Conservation (phyloP, 2,888 invertebrate species). For the Athripsodes cinereus region DNA sequence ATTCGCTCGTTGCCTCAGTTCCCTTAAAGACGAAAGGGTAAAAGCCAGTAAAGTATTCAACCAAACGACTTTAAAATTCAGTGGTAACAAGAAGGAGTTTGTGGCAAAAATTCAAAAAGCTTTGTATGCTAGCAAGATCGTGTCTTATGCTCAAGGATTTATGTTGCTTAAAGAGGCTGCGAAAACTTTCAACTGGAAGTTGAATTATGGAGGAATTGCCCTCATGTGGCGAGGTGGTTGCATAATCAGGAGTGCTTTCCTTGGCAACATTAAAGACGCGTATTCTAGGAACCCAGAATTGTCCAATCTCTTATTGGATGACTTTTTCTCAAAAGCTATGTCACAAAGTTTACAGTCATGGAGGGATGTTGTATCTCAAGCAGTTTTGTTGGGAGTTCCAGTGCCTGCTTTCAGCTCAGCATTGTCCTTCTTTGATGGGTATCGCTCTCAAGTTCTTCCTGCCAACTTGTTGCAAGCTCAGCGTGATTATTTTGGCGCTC, state of each 20-base stretch:
- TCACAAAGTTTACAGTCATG: constrained; percentile 75
- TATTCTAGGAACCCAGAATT: constrained; percentile 85
- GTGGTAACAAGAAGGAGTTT: constrained; percentile 47
- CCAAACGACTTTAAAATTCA: constrained; percentile 40
- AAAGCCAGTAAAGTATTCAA: constrained; percentile 76
- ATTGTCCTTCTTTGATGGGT: constrained; percentile 96
- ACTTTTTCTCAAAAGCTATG: constrained; percentile 87
- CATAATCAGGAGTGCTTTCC: constrained; percentile 78
- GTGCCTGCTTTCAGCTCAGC: constrained; percentile 91
- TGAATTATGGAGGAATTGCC: constrained; percentile 97
- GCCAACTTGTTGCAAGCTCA: constrained; percentile 97
- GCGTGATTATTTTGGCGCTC: constrained; percentile 97
- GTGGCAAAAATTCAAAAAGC: constrained; percentile 82
- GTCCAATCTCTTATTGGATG: constrained; percentile 82
- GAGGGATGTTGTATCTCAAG: constrained; percentile 72
- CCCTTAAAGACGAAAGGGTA: constrained; percentile 81
- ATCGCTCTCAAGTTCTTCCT: constrained; percentile 77
- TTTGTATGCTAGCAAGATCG: constrained; percentile 94
- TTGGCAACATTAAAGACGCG: constrained; percentile 64
- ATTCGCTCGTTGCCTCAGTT: constrained; percentile 91
- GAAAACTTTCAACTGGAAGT: constrained; percentile 75
- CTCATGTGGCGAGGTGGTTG: constrained; percentile 99
- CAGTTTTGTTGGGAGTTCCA: constrained; percentile 78
- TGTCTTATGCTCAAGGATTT: constrained; percentile 97
- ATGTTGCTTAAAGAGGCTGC: constrained; percentile 94